Evolutionary conservation across 2,888 invertebrate species (phyloP).

Genomic region (Heliconius aoede): DNA sequence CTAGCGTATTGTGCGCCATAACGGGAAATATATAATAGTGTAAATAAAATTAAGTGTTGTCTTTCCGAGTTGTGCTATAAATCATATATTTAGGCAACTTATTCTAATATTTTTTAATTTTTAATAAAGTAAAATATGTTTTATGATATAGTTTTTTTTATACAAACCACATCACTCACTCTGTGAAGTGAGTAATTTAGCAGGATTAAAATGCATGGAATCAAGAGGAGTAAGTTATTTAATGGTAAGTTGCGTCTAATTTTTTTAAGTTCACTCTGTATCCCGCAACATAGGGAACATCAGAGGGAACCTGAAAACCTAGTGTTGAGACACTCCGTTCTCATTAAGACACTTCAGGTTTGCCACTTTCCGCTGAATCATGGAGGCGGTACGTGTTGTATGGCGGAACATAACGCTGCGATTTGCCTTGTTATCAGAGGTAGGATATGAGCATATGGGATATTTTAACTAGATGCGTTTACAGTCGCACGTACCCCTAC

Average conservation of each 20-base stretch:
- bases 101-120: background rate
- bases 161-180: too few species aligned
- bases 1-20: conserved; percentile 40
- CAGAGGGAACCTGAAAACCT: background rate
- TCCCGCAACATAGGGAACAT: background rate
- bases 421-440: background rate
- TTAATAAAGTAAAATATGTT: background rate
- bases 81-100: background rate
- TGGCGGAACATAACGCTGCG: background rate
- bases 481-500: background rate
- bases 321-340: background rate
- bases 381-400: too few species aligned
- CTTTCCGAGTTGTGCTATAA: background rate
- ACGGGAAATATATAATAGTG: conserved; percentile 40
- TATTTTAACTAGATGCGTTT: too few species aligned
- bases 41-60: conserved; percentile 18
- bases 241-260: background rate
- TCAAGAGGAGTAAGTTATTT: too few species aligned
- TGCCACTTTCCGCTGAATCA: too few species aligned
- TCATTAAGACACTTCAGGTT: too few species aligned
- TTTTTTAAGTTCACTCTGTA: background rate
- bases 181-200: too few species aligned
- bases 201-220: too few species aligned
- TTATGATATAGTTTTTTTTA: background rate
- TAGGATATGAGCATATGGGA: too few species aligned